phyloP scores from a whole-genome alignment of 1,140 invertebrate genomes.

The Hyphantria cunea region DNA sequence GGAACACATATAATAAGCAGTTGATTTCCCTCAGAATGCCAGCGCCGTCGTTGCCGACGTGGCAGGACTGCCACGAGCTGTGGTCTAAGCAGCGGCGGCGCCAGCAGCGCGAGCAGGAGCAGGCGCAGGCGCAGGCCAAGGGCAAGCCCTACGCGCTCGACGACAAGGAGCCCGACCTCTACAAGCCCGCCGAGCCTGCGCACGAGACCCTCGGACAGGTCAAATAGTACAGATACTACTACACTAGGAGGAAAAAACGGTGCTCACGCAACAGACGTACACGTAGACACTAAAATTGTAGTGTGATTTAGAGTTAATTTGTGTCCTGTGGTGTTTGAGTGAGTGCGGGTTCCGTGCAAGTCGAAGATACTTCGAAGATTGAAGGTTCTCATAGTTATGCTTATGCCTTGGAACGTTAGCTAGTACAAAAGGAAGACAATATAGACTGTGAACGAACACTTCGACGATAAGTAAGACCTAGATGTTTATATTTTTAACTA shows the following conservation, averaged over 20 bases:
- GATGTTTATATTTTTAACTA: too few species aligned
- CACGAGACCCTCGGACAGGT: conserved; percentile 65
- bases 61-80: conserved; percentile 99
- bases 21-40: conserved; percentile 85
- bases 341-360: conserved; percentile 21
- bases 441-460: not conserved
- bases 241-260: conserved; percentile 21
- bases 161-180: conserved; percentile 46
- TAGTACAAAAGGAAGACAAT: conserved; percentile 18
- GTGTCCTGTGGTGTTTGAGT: conserved; percentile 14
- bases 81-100: conserved; percentile 97
- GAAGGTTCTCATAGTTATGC: too few species aligned
- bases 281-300: conserved; percentile 15
- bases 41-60: conserved; percentile 92
- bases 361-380: conserved; percentile 15
- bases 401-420: conserved; percentile 23
- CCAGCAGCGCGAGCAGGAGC: conserved; percentile 90
- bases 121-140: conserved; percentile 61
- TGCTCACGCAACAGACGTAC: conserved; percentile 13
- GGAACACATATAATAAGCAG: too few species aligned
- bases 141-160: conserved; percentile 55
- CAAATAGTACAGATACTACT: conserved; percentile 57
- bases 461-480: conserved; percentile 3
- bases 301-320: conserved; percentile 43
- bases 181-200: conserved; percentile 48